Base-by-base conservation (phyloP, 1,140 invertebrate genomes). In the Palaemon carinicauda region DNA sequence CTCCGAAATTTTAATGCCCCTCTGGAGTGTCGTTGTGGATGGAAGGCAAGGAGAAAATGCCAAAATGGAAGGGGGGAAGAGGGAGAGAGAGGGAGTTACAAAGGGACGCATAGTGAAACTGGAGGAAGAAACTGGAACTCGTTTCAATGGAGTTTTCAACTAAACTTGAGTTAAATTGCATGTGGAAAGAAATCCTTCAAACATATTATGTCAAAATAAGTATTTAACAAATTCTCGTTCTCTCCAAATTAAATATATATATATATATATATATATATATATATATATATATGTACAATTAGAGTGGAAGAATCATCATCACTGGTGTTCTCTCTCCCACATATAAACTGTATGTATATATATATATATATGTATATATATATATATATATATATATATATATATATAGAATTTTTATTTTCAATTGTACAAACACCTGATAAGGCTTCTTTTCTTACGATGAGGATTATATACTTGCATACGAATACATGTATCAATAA, bases 1-100 rank as follows among this genome's bases (percentile, higher is more conserved):
- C 73, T 79, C 27, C 75, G 75, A 79, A 79, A 79, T 79, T 79
- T 79, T 79, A 79, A 79, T 79, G 75, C 53, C 75, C 53, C 75
- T 79, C 75, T 24, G 21, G 75, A 54, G 75, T 54, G 75, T 29
- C 75, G 75, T 79, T 79, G 75, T 21, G 74, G 31, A 73, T n/a
- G 24, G 19, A 33, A 71, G 31, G 51, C 19, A 27, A 50, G 31
- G n/a, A 27, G 31, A 69, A 19, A 41, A 24, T 29, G 50, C 69
- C 12, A 29, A 9, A 12, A 17, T 14, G 24, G 79, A 31, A 41
- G 52, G 31, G 27, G 71, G 14, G 52, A 19, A 17, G 41, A 29
- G 69, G 69, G 54, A 17, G 73, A 75, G 73, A 31, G 73, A 50
- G 73, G 24, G 73, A 75, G 73, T 50, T n/a, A 50, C 33, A 17